Evolutionary conservation across 1,140 invertebrate species (phyloP).

Genomic region (Arctopsyche grandis): DNA sequence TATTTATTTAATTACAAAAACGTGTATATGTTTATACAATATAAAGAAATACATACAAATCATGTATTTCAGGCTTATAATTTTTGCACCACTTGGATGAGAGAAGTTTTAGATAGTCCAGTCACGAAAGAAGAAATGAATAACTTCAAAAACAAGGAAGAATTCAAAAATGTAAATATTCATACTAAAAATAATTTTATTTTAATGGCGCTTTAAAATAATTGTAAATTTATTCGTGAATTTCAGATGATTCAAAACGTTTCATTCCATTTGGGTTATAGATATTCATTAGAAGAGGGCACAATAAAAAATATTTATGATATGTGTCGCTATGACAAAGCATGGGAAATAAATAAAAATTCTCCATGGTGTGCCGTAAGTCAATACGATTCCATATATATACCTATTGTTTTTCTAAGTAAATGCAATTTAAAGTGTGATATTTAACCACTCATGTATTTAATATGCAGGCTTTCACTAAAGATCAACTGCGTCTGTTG

Average conservation of each 20-base stretch:
- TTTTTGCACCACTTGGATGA: conserved; percentile 60
- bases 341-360: conserved; percentile 69
- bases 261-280: conserved; percentile 68
- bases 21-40: no score
- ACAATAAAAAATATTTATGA: conserved; percentile 70
- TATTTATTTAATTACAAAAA: no score
- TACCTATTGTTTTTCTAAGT: background rate
- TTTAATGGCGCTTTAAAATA: background rate
- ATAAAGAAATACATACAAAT: background rate
- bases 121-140: conserved; percentile 67
- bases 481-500: conserved; percentile 75
- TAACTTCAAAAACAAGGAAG: conserved; percentile 69
- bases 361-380: conserved; percentile 78
- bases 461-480: conserved; percentile 68
- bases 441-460: conserved; percentile 35
- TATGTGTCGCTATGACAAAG: conserved; percentile 78
- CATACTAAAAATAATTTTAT: background rate
- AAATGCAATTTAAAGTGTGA: background rate
- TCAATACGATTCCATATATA: conserved; percentile 58
- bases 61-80: conserved; percentile 60
- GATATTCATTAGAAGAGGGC: conserved; percentile 65
- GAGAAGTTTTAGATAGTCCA: conserved; percentile 70
- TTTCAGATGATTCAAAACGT: conserved; percentile 67
- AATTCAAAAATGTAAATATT: conserved; percentile 63
- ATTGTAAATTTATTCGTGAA: background rate